Evolutionary conservation across 2,113 vertebrate genomes (phyloP).

Genomic region (Chiloscyllium plagiosum): DNA sequence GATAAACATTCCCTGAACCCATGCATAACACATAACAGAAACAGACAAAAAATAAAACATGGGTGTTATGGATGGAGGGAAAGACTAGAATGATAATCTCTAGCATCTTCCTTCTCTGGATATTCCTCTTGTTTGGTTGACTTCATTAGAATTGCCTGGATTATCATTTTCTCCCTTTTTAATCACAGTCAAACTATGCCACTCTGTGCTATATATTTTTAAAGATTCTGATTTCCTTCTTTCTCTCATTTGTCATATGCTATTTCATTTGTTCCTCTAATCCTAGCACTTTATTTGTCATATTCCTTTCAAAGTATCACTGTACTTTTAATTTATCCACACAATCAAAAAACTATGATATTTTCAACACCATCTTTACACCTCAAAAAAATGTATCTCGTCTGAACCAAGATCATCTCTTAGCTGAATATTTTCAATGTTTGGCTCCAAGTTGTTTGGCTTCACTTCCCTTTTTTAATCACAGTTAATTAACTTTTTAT

Average conservation of each 20-base stretch:
- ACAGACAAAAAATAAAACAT: too few relatives aligned
- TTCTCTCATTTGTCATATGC: neutral
- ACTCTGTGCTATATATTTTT: neutral
- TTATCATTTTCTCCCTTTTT: neutral
- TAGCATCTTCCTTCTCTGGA: too few relatives aligned
- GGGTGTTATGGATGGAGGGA: too few relatives aligned
- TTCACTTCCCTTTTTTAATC: neutral
- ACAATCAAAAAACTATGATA: neutral
- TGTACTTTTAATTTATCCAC: neutral
- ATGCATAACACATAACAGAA: too few relatives aligned
- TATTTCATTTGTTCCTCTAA: neutral
- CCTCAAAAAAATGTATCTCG: neutral
- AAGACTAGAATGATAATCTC: too few relatives aligned
- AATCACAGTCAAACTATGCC: neutral
- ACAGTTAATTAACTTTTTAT: neutral
- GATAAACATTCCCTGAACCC: too few relatives aligned
- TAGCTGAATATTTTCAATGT: neutral
- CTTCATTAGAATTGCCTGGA: neutral
- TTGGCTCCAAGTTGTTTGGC: neutral
- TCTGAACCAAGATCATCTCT: neutral
- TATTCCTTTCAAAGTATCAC: neutral
- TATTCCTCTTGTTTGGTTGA: neutral
- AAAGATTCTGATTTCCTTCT: neutral
- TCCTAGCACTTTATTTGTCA: neutral
- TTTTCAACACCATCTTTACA: neutral